Base-by-base conservation (phyloP, 2,888 invertebrate genomes). In the Noctua janthe region DNA sequence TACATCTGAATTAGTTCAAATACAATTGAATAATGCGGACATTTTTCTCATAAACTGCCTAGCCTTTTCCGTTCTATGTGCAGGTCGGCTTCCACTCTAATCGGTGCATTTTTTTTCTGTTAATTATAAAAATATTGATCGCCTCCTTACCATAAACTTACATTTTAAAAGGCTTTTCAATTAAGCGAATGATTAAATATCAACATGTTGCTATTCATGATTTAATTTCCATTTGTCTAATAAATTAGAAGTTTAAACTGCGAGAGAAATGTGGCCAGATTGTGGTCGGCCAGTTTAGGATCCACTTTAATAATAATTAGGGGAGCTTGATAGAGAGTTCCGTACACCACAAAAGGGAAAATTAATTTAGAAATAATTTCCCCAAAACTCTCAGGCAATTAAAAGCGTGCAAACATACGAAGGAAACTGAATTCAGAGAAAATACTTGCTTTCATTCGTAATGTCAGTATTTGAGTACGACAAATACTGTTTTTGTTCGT, bases 301-400 rank as follows among this genome's bases (percentile, higher is more conserved):
- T 70, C 71, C 73, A 85, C 62, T 84, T 81, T 71, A 85, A 81
- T 85, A 76, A 85, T 76, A 72, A 82, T 78, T 71, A 81, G 67
- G 72, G 6, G n/a, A 64, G 15, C 62, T 71, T 71, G 64, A 78
- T 71, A 67, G 73, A 67, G 51, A 54, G 47, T 39, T 64, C 62
- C 35, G 82, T 35, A 62, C 3, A 66, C 83, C 78, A 70, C 78
- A 73, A 86, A 82, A 75, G 64, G 75, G 83, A 75, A 82, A 73
- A 69, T 78, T 75, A 54, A 86, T 82, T 82, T 62, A 75, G 70
- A n/a, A 70, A 86, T 78, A 13, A 82, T 75, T 86, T 75, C 64
- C 20, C 39, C 47, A 4, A 56, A 78, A 75, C 23, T 64, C 73
- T 59, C 51, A n/a, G 70, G 47, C 64, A 82, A 86, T 74, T 49